phyloP scores from a whole-genome alignment of 1,140 invertebrate species.

The Bombus huntii region DNA sequence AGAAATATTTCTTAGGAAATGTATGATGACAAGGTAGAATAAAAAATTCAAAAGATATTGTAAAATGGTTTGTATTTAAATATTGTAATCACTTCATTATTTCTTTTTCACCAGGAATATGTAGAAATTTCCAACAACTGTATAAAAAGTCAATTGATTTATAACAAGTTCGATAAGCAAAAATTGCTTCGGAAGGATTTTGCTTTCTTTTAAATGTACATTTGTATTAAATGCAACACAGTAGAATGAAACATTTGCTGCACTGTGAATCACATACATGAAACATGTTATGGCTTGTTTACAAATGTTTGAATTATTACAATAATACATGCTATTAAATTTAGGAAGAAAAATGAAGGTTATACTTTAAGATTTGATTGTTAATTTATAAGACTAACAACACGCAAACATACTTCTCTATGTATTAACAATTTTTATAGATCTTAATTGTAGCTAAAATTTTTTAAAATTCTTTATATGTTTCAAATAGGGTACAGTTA shows the following conservation, averaged over 20 bases:
- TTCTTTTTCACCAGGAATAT: slow-evolving; percentile 33
- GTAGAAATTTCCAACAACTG: slow-evolving; percentile 48
- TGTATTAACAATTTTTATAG: neutral
- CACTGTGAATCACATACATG: neutral
- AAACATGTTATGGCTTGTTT: slow-evolving; percentile 8
- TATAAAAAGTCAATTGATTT: slow-evolving; percentile 41
- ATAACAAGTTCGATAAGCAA: slow-evolving; percentile 32
- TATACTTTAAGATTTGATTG: slow-evolving; percentile 26
- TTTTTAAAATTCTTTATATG: neutral
- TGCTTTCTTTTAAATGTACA: slow-evolving; percentile 16
- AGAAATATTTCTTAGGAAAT: neutral
- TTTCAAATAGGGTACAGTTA: neutral
- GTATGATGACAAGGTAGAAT: neutral
- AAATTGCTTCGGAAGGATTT: slow-evolving; percentile 11
- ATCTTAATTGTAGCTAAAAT: slow-evolving; percentile 7
- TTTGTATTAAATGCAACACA: slow-evolving; percentile 45
- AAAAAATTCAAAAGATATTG: slow-evolving; percentile 43
- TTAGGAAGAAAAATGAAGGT: slow-evolving; percentile 16
- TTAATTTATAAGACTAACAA: neutral
- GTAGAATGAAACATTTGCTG: slow-evolving; percentile 24
- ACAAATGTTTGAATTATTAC: slow-evolving; percentile 4
- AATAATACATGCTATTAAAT: neutral
- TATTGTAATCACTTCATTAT: slow-evolving; percentile 3
- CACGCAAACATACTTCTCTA: neutral
- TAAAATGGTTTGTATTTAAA: slow-evolving; percentile 58